Evolutionary conservation across 2,888 invertebrate genomes (phyloP).

Genomic region (Sarcophaga subvicina): DNA sequence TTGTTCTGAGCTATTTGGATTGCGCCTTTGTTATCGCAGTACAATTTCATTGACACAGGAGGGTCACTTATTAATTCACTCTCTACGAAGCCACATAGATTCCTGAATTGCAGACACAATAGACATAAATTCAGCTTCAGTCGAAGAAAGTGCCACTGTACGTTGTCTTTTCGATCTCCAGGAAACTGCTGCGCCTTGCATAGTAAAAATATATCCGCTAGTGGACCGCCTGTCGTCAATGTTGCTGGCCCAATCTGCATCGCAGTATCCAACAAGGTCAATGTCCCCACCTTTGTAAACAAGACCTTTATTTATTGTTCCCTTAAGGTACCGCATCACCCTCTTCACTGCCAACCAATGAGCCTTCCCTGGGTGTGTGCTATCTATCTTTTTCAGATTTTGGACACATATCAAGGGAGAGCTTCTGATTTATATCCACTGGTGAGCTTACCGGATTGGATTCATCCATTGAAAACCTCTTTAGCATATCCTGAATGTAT

Average conservation of each 20-base stretch:
- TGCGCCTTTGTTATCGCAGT: background rate
- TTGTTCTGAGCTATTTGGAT: background rate
- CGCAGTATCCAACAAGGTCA: constrained; percentile 56
- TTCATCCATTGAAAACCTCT: constrained; percentile 58
- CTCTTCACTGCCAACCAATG: constrained; percentile 65
- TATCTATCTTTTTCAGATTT: constrained; percentile 50
- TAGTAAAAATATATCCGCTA: constrained; percentile 56
- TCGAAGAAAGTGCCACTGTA: constrained; percentile 68
- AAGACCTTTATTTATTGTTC: too few species aligned
- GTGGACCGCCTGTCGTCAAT: constrained; percentile 60
- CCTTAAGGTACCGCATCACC: too few species aligned
- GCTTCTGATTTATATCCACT: constrained; percentile 65
- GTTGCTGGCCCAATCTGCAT: constrained; percentile 64
- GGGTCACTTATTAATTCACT: background rate
- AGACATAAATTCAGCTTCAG: constrained; percentile 70
- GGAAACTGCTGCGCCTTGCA: constrained; percentile 61
- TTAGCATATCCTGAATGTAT: constrained; percentile 61
- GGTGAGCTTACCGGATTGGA: constrained; percentile 60
- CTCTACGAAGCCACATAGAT: background rate
- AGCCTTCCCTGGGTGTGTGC: constrained; percentile 63
- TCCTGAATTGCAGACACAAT: constrained; percentile 67
- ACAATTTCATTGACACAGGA: background rate
- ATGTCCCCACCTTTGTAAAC: too few species aligned
- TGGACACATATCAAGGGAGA: constrained; percentile 63
- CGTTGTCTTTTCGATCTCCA: constrained; percentile 30